Percentiles rank a stretch among this genome's conserved stretches.
Evolutionary conservation across 2,888 invertebrate genomes (phyloP).

Genomic region (Xylota sylvarum): DNA sequence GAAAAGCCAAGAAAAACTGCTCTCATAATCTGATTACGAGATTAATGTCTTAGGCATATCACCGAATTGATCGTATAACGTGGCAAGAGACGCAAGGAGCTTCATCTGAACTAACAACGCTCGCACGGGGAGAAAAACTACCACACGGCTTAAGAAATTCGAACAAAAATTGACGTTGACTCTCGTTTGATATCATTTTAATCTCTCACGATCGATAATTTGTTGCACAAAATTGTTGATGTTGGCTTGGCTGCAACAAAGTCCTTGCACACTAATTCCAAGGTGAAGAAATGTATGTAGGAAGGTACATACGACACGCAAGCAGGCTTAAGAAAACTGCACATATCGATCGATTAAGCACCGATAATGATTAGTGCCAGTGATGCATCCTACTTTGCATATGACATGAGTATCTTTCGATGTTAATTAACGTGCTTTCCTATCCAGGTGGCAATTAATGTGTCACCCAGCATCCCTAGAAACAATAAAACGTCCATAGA

Average conservation of each 20-base stretch:
- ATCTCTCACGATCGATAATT: conserved; percentile 77
- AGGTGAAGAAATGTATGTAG: conserved; percentile 63
- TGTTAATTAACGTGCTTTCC: conserved; percentile 37
- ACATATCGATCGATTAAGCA: conserved; percentile 43
- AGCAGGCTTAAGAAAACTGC: conserved; percentile 40
- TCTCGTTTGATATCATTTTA: conserved; percentile 72
- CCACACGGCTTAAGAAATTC: conserved; percentile 54
- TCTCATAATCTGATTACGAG: conserved; percentile 83
- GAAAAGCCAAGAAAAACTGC: conserved; percentile 74
- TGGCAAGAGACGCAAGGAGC: conserved; percentile 49
- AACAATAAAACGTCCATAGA: conserved; percentile 64
- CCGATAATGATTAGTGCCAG: conserved; percentile 38
- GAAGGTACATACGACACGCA: conserved; percentile 6
- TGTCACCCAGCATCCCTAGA: conserved; percentile 43
- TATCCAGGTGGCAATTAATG: conserved; percentile 55
- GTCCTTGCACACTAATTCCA: conserved; percentile 59
- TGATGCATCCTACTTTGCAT: conserved; percentile 40
- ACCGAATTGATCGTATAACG: conserved; percentile 72
- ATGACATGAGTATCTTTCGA: conserved; percentile 7
- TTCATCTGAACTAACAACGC: conserved; percentile 31
- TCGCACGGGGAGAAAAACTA: neutral
- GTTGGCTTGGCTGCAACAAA: conserved; percentile 58
- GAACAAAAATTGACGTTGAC: conserved; percentile 69
- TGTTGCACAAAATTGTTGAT: conserved; percentile 77
- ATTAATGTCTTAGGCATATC: conserved; percentile 81